phyloP scores from a whole-genome alignment of 2,113 vertebrate genomes.

The Otocyon megalotis region DNA sequence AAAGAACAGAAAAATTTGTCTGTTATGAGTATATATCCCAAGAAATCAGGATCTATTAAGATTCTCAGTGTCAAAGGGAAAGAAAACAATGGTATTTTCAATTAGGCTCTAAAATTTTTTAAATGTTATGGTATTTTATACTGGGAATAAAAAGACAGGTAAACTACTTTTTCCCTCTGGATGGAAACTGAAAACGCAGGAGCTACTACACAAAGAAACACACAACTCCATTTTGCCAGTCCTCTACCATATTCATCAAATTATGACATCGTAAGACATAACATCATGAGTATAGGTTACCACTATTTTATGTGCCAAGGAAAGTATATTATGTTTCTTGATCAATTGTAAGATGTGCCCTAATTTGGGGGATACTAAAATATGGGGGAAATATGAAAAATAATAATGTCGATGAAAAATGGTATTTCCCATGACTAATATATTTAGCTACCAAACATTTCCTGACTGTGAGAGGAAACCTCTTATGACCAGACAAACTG shows the following conservation, averaged over 20 bases:
- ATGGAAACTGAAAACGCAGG: constrained; percentile 12
- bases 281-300: neutral
- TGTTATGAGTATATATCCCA: neutral
- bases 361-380: constrained; percentile 19
- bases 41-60: constrained; percentile 17
- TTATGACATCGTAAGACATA: neutral
- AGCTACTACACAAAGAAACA: neutral
- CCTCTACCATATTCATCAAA: neutral
- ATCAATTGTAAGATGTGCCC: neutral
- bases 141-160: neutral
- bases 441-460: constrained; percentile 17
- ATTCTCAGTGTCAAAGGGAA: neutral
- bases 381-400: neutral
- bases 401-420: constrained; percentile 27
- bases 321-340: neutral
- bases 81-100: constrained; percentile 4
- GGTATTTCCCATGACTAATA: neutral
- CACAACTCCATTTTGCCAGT: neutral
- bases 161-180: neutral
- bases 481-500: neutral
- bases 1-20: neutral
- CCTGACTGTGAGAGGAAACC: neutral
- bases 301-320: constrained; percentile 22
- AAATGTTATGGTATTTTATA: neutral
- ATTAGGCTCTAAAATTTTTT: neutral